Evolutionary conservation across 2,113 vertebrate species (phyloP).

Genomic region (Calonectris borealis): DNA sequence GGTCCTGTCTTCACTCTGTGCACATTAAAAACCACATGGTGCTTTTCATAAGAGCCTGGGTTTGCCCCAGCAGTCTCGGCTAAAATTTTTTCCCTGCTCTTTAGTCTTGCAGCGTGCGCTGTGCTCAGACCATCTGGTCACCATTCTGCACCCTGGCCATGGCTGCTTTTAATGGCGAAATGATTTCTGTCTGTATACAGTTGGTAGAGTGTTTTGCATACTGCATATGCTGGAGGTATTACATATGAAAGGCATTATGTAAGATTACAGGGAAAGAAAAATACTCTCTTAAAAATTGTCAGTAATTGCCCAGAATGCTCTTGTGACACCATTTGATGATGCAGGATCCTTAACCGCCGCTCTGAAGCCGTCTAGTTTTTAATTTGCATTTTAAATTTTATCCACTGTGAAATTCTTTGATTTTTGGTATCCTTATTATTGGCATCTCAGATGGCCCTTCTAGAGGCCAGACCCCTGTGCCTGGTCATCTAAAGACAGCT

Average conservation of each 20-base stretch:
- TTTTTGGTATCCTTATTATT: background rate
- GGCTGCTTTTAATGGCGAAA: slow-evolving; percentile 42
- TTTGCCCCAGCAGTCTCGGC: background rate
- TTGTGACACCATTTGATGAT: slow-evolving; percentile 52
- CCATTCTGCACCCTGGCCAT: slow-evolving; percentile 35
- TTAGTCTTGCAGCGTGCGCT: background rate
- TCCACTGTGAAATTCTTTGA: background rate
- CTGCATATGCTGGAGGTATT: slow-evolving; percentile 29
- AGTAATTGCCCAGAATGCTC: slow-evolving; percentile 49
- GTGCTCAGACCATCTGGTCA: slow-evolving; percentile 59
- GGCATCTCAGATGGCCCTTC: background rate
- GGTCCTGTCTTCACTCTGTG: slow-evolving; percentile 27
- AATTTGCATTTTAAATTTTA: slow-evolving; percentile 5
- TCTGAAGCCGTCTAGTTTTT: background rate
- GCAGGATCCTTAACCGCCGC: background rate
- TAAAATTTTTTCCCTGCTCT: background rate
- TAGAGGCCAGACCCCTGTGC: background rate
- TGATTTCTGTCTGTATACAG: slow-evolving; percentile 51
- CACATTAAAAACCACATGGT: slow-evolving; percentile 48
- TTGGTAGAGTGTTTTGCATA: slow-evolving; percentile 44
- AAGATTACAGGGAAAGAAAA: slow-evolving; percentile 63
- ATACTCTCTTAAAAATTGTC: slow-evolving; percentile 37
- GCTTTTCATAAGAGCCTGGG: slow-evolving; percentile 6
- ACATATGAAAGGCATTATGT: slow-evolving; percentile 66
- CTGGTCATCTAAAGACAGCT: background rate